These are phyloP conservation scores for Sialis lutaria DNA, from an alignment of 2,888 invertebrate species.

Conservation along the genomic window DNA sequence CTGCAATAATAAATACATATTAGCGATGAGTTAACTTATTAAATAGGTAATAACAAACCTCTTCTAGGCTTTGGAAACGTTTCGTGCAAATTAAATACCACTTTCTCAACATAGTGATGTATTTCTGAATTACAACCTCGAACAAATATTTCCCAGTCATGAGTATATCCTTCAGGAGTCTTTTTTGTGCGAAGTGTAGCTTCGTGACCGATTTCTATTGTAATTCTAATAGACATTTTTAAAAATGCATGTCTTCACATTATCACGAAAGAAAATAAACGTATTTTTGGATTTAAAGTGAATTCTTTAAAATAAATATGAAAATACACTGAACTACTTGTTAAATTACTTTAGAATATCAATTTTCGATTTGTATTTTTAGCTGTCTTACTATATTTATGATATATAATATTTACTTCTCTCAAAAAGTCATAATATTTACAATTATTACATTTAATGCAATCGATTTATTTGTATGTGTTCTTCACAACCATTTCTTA, in stretches of 20 bases:
- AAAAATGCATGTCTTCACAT: background rate
- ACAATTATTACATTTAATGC: too few species aligned
- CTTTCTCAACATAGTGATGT: conserved; percentile 81
- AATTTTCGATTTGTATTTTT: too few species aligned
- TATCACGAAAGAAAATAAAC: too few species aligned
- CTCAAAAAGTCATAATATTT: too few species aligned
- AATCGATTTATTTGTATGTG: too few species aligned
- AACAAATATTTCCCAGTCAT: conserved; percentile 94
- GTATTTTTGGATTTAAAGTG: too few species aligned
- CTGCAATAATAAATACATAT: conserved; percentile 32
- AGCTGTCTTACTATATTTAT: too few species aligned
- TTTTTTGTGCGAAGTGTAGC: conserved; percentile 64
- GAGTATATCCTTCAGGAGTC: conserved; percentile 83
- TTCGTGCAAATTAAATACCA: conserved; percentile 78
- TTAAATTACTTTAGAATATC: too few species aligned
- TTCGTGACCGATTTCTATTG: conserved; percentile 84
- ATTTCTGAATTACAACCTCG: conserved; percentile 76
- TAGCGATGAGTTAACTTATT: background rate
- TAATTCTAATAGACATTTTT: conserved; percentile 55
- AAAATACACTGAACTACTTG: too few species aligned
- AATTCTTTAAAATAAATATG: too few species aligned
- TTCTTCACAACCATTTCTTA: too few species aligned
- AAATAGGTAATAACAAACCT: conserved; percentile 35
- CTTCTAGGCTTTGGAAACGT: conserved; percentile 85
- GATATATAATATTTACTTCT: too few species aligned